Conservation (phyloP, 2,888 invertebrate genomes). For the Lasioglossum villosulum region DNA sequence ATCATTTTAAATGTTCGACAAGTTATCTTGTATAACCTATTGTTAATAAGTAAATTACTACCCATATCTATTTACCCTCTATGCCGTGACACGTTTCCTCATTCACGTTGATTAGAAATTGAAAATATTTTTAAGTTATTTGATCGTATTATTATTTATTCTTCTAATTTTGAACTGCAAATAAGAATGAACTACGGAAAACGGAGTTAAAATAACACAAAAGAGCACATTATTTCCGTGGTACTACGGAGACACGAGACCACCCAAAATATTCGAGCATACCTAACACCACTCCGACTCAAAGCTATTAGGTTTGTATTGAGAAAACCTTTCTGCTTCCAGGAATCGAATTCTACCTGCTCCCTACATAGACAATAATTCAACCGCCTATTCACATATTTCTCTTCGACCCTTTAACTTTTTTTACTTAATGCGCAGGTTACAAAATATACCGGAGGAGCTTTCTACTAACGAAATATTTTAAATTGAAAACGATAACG, state of each 20-base stretch:
- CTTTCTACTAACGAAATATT: not conserved
- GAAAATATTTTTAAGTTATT: not conserved
- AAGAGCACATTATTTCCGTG: slow-evolving; percentile 3
- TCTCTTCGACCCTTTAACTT: not conserved
- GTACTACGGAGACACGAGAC: slow-evolving; percentile 21
- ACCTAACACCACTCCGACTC: slow-evolving; percentile 29
- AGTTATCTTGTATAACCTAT: not conserved
- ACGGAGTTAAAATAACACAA: not conserved
- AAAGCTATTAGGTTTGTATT: slow-evolving; percentile 36
- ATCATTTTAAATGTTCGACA: too few species aligned
- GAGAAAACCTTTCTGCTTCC: slow-evolving; percentile 38
- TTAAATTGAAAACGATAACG: not conserved
- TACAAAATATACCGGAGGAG: not conserved
- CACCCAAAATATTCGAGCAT: slow-evolving; percentile 41
- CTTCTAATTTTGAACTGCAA: not conserved
- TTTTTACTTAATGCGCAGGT: not conserved
- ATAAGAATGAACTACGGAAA: not conserved
- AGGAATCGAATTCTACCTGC: slow-evolving; percentile 50
- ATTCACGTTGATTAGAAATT: not conserved
- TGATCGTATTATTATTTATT: not conserved
- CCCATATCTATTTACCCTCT: not conserved
- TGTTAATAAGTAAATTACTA: not conserved
- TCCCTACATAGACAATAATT: slow-evolving; percentile 18
- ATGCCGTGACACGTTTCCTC: not conserved
- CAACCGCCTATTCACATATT: not conserved